Evolutionary conservation across 2,797 vertebrate genomes (phyloP), one percentile per base, ranked within the genome.

Genomic region (Silurus lanzhouensis): DNA sequence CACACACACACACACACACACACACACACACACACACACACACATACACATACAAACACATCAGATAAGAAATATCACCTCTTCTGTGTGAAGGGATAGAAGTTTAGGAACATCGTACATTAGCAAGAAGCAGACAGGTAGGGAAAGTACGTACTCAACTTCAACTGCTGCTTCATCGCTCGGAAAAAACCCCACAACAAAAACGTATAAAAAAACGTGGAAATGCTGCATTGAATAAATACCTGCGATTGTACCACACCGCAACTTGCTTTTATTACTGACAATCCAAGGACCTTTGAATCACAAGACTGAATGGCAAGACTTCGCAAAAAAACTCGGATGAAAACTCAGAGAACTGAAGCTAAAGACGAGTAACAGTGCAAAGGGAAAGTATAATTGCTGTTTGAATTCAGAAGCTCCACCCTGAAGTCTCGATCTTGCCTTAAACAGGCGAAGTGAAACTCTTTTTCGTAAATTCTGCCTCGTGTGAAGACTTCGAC

Each of bases 61-160:
- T 38, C 66, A 83, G 80, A 86, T 87, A 75, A 84, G 67, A 64
- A 86, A 83, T 48, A 77, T 88, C 61, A 79, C 83, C 46, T 81
- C 61, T 46, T 46, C 38, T 46, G 38, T 75, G 22, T 63, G 79
- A 71, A 63, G 46, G 57, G 52, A 67, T 52, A 19, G 27, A 64
- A 63, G 19, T 17, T 60, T 10, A 71, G 10, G 68, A 85, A 48
- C 64, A 52, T 38, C 72, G 19, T 57, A 75, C 48, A 14, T 66
- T 55, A 31, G 46, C 68, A 48, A 25, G 58, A 15, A 55, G 72
- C 1, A 1, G 72, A 52, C 48, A 55, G 38, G 71, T 55, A n/a
- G 25, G 46, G 25, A 55, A 52, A 3, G 71, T 52, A 8, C 1
- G n/a, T 25, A 15, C 1, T 71, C 13, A 52, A 72, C 60, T 31